A percentile compares a stretch with the other conserved stretches of the same genome.
Evolutionary conservation across 2,888 invertebrate species (phyloP).

Genomic region (Lasioglossum leucozonium): DNA sequence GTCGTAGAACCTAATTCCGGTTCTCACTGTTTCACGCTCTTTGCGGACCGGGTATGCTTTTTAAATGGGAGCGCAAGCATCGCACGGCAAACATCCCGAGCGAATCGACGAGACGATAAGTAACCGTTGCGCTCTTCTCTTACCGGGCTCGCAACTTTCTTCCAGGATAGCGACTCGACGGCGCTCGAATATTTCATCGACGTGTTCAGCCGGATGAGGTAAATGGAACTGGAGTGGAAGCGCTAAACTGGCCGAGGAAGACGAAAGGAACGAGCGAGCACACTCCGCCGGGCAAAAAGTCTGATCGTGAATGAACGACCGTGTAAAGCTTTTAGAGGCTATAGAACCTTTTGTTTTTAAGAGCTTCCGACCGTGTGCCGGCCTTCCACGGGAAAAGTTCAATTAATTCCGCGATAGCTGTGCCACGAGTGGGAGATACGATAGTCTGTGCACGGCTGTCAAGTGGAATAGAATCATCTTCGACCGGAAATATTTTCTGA

Average conservation of each 20-base stretch:
- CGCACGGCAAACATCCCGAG: constrained; percentile 49
- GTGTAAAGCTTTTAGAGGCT: constrained; percentile 45
- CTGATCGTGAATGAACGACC: constrained; percentile 45
- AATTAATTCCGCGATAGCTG: constrained; percentile 37
- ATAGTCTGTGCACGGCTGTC: neutral
- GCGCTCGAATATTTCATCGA: constrained; percentile 57
- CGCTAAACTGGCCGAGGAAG: constrained; percentile 10
- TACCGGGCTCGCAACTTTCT: constrained; percentile 16
- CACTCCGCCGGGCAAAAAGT: neutral
- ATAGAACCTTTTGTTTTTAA: constrained; percentile 27
- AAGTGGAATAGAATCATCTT: neutral
- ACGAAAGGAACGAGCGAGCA: neutral
- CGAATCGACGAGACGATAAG: constrained; percentile 49
- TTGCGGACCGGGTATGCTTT: constrained; percentile 40
- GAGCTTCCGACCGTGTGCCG: constrained; percentile 18
- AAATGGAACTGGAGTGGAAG: constrained; percentile 31
- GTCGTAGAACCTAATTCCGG: neutral
- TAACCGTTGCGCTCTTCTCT: constrained; percentile 57
- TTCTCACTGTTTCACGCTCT: constrained; percentile 42
- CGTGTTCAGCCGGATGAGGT: constrained; percentile 30
- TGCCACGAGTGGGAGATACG: neutral
- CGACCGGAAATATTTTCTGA: neutral
- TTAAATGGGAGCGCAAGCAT: constrained; percentile 55
- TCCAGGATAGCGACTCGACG: neutral
- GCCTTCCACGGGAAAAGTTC: constrained; percentile 21